Base-by-base conservation (phyloP, 2,113 vertebrate genomes). In the Phaethornis superciliosus region DNA sequence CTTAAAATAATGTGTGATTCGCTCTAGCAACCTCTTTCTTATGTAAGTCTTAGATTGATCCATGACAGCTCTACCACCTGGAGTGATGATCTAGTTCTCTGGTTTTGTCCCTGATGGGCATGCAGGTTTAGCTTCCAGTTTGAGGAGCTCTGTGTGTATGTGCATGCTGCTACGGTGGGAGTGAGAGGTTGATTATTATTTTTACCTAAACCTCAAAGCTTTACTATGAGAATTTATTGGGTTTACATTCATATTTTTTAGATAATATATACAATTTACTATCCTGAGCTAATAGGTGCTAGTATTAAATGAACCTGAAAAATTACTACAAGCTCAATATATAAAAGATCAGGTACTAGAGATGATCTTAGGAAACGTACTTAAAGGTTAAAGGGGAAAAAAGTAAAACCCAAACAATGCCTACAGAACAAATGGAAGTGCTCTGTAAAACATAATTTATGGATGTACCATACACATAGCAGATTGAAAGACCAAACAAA, bases 1-100 rank as follows among this genome's bases (percentile, higher is more conserved):
- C 63, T 80, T 82, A 88, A 93, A 95, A 92, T 92, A 94, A 49
- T 27, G 32, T 10, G 28, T 91, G 89, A 91, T 89, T 96, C 82
- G 91, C 23, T 80, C 42, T 35, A 58, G 54, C 85, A 88, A 2
- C 11, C 52, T 85, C 32, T 67, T 1, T 80, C 46, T 91, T 91
- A 80, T 54, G 12, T 81, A 85, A 95, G 62, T 69, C 81, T 89
- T 19, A 62, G 63, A 49, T 3, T 72, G 81, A 82, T 89, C 55
- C 20, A 32, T 94, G 81, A 70, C 88, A 93, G 54, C 42, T 94
- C 67, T 78, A 23, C 87, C 94, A 93, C 65, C 87, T 88, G 81
- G 79, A 88, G 74, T 58, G 78, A 85, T 65, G 67, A 89, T 65
- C 67, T 26, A 85, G 26, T 70, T 85, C 78, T 85, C 46, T 62